Base-by-base conservation (phyloP, 2,888 invertebrate species). In the Volucella inflata region DNA sequence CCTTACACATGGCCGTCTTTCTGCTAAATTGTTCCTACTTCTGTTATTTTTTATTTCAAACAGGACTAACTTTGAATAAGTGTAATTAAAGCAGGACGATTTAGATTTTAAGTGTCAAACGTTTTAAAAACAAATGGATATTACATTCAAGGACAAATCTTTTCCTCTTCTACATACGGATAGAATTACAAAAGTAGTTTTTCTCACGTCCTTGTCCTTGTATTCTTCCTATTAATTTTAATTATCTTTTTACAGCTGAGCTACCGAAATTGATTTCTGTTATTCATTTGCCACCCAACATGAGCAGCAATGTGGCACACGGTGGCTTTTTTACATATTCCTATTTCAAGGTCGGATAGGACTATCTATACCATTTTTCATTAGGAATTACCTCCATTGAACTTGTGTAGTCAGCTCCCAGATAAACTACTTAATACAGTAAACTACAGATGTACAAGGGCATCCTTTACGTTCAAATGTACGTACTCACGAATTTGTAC, bases 201-300 rank as follows among this genome's bases (percentile, higher is more conserved):
- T 64, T 60, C 60, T n/a, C 53, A 70, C 21, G 62, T 46, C 77
- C 77, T 77, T 62, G 77, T 6, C 16, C 30, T 6, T 6, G 11
- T 8, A 40, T 38, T 21, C 4, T 55, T 2, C 17, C 10, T 64
- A 42, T 38, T 57, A 36, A 12, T 30, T 59, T 79, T 59, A 70
- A 79, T 70, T 53, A 48, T 65, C 71, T 53, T 60, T 65, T 17
- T 53, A 70, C n/a, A 76, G 76, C 65, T n/a, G 51, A 6, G 75
- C 84, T 84, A 84, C 84, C 48, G 84, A 80, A 79, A 65, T 46
- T 36, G 2, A 51, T 40, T 40, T 57, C 16, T 1, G 38, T 9
- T 17, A 46, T 70, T 65, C 65, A 84, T 75, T 79, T 75, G 67
- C 80, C 84, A 84, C 80, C 84, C 84, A 84, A 75, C 70, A 75